phyloP scores from a whole-genome alignment of 2,797 vertebrate species.

The Taenioides sp. region DNA sequence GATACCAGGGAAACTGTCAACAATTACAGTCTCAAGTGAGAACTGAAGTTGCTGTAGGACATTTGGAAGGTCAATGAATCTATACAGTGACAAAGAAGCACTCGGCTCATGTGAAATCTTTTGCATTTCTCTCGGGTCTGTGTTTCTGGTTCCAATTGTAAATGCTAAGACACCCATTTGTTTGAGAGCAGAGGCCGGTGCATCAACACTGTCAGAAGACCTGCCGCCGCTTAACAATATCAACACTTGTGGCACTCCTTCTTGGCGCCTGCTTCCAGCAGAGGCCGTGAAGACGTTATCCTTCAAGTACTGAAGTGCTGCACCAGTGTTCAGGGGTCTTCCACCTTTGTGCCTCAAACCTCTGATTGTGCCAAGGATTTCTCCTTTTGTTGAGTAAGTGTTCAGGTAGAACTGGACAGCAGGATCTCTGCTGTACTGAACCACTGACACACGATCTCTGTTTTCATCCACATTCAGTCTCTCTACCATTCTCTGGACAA shows the following conservation, averaged over 20 bases:
- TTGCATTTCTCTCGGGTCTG: conserved; percentile 28
- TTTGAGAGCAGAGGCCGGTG: conserved; percentile 73
- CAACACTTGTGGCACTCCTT: conserved; percentile 80
- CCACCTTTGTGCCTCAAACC: conserved; percentile 47
- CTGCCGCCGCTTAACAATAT: conserved; percentile 78
- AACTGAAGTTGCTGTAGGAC: not conserved
- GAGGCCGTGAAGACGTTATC: conserved; percentile 78
- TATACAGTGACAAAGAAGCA: not conserved
- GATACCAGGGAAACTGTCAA: conserved; percentile 8
- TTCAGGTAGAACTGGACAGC: conserved; percentile 50
- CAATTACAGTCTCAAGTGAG: not conserved
- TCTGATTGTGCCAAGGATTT: conserved; percentile 42
- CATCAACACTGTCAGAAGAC: conserved; percentile 78
- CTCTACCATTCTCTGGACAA: conserved; percentile 55
- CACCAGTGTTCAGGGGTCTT: conserved; percentile 57
- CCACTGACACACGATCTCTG: conserved; percentile 51
- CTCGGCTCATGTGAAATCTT: conserved; percentile 1
- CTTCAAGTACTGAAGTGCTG: conserved; percentile 49
- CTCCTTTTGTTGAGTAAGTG: conserved; percentile 40
- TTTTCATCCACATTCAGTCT: conserved; percentile 41
- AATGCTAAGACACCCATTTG: conserved; percentile 73
- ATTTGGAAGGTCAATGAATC: not conserved
- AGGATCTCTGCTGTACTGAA: conserved; percentile 58
- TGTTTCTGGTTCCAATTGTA: conserved; percentile 58
- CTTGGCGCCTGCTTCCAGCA: conserved; percentile 75